phyloP scores from a whole-genome alignment of 1,140 invertebrate species.

The Cyphomyrmex costatus region DNA sequence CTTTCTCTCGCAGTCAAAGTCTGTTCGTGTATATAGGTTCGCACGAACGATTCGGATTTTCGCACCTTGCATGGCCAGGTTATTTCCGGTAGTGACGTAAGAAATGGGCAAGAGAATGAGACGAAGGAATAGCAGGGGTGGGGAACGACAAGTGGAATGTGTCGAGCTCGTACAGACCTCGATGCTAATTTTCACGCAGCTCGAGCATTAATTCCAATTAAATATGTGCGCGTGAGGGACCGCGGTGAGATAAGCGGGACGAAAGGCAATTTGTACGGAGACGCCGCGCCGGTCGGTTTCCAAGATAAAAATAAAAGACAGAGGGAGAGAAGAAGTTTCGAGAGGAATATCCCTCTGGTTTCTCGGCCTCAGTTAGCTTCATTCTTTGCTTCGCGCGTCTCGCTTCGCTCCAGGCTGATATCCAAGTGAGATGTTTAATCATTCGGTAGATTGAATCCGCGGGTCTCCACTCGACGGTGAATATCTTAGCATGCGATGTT shows the following conservation, averaged over 20 bases:
- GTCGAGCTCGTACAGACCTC: constrained; percentile 50
- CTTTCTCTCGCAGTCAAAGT: background rate
- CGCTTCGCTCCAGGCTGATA: constrained; percentile 58
- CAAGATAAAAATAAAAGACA: constrained; percentile 73
- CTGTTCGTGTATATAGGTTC: constrained; percentile 48
- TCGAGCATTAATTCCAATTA: constrained; percentile 79
- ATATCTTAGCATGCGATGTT: constrained; percentile 79
- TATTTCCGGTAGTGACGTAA: constrained; percentile 77
- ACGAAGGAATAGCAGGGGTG: background rate
- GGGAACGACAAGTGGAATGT: background rate
- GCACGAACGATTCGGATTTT: constrained; percentile 71
- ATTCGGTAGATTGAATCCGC: constrained; percentile 82
- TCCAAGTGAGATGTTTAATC: constrained; percentile 81
- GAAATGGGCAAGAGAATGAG: constrained; percentile 28
- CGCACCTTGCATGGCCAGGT: constrained; percentile 71
- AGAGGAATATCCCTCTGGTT: constrained; percentile 67
- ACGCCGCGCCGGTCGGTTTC: constrained; percentile 73
- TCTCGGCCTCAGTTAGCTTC: constrained; percentile 1
- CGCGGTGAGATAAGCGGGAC: constrained; percentile 76
- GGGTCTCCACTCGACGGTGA: constrained; percentile 77
- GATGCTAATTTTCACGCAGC: constrained; percentile 79
- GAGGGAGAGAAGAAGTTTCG: constrained; percentile 62
- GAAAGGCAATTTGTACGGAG: constrained; percentile 79
- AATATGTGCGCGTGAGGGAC: constrained; percentile 77
- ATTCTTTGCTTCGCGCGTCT: constrained; percentile 26